Percentiles rank a stretch among this genome's conserved stretches.
Conservation (phyloP, 2,797 vertebrate species). For the Clangula hyemalis region DNA sequence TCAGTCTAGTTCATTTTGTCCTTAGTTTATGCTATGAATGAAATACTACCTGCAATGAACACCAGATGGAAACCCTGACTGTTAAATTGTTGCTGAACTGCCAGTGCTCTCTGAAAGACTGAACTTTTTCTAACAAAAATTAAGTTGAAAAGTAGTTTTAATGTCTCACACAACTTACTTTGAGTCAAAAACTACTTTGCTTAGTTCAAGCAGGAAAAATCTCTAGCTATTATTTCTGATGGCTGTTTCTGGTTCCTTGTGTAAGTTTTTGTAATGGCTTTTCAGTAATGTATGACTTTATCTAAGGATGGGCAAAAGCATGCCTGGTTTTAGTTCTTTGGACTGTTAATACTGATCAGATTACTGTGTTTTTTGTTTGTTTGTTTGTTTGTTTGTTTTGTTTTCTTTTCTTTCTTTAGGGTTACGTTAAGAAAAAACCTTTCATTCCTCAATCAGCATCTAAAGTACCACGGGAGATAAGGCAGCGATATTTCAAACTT, state of each 20-base stretch:
- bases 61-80: background rate
- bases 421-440: conserved; percentile 65
- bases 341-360: background rate
- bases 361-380: too few species aligned
- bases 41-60: background rate
- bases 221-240: background rate
- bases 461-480: conserved; percentile 83
- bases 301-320: background rate
- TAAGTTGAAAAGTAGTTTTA: background rate
- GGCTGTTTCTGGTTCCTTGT: background rate
- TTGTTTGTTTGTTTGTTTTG: background rate
- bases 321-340: background rate
- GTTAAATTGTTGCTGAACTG: background rate
- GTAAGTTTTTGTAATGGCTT: background rate
- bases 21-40: background rate
- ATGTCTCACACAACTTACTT: background rate
- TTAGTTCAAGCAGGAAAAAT: background rate
- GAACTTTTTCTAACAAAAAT: background rate
- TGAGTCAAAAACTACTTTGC: background rate
- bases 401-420: conserved; percentile 44
- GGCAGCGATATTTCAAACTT: conserved; percentile 81
- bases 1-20: background rate
- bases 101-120: background rate
- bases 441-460: conserved; percentile 65
- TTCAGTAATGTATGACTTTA: background rate